Evolutionary conservation across 2,797 vertebrate genomes (phyloP).

Genomic region (Thripadectes ignobilis): DNA sequence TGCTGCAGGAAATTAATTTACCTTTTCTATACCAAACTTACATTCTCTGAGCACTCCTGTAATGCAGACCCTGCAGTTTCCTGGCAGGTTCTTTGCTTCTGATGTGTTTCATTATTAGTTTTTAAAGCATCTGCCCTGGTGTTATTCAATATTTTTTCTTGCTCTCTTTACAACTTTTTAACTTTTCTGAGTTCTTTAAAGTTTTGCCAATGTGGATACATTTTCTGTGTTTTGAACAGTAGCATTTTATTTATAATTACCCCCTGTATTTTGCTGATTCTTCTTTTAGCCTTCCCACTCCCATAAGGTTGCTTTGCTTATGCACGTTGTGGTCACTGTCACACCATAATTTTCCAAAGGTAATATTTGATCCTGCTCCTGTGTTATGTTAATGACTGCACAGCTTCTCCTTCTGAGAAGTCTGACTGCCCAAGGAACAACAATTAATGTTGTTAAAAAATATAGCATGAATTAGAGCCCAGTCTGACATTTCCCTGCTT

Average conservation of each 20-base stretch:
- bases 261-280: not conserved
- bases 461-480: not conserved
- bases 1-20: not conserved
- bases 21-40: not conserved
- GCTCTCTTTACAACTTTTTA: not conserved
- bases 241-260: not conserved
- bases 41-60: not conserved
- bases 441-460: not conserved
- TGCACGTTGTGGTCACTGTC: not conserved
- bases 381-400: not conserved
- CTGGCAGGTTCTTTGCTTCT: not conserved
- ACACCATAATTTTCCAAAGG: not conserved
- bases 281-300: not conserved
- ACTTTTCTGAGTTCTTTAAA: not conserved
- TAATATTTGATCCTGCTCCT: not conserved
- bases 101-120: not conserved
- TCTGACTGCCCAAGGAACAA: not conserved
- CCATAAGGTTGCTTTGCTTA: not conserved
- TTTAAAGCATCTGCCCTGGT: not conserved
- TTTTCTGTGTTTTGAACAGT: not conserved
- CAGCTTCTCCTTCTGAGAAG: rapidly evolving
- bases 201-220: not conserved
- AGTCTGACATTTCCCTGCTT: not conserved
- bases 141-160: not conserved
- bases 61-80: not conserved